A percentile compares a stretch with the other conserved stretches of the same genome.
phyloP scores from a whole-genome alignment of 1,140 invertebrate genomes.

The Drosophila albomicans region DNA sequence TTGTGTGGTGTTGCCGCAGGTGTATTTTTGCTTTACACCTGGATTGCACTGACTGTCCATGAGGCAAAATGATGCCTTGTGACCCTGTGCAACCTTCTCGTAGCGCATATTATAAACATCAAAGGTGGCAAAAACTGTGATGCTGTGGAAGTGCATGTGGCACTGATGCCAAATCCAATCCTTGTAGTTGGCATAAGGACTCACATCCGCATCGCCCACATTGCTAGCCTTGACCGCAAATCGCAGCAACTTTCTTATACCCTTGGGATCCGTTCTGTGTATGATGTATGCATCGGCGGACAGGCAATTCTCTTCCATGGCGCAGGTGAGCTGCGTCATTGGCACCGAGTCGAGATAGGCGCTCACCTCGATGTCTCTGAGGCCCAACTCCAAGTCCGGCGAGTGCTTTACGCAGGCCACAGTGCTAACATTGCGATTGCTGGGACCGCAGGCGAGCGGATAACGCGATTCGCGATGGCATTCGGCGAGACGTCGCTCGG shows the following conservation, averaged over 20 bases:
- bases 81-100: conserved; percentile 94
- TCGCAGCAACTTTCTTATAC: conserved; percentile 62
- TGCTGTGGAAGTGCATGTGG: conserved; percentile 98
- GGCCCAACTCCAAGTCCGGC: conserved; percentile 94
- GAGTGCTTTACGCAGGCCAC: conserved; percentile 90
- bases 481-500: conserved; percentile 89
- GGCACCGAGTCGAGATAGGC: conserved; percentile 94
- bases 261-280: conserved; percentile 83
- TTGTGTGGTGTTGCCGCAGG: conserved; percentile 96
- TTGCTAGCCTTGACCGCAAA: conserved; percentile 92
- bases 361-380: conserved; percentile 90
- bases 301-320: conserved; percentile 98
- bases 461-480: conserved; percentile 88
- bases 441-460: conserved; percentile 84
- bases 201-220: conserved; percentile 95
- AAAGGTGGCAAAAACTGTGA: conserved; percentile 98
- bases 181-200: conserved; percentile 94
- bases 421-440: conserved; percentile 89
- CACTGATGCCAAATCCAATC: conserved; percentile 99
- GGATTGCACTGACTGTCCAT: conserved; percentile 95
- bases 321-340: conserved; percentile 94
- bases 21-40: conserved; percentile 90
- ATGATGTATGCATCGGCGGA: conserved; percentile 92
- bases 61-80: conserved; percentile 98
- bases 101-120: conserved; percentile 92